Evolutionary conservation across 2,888 invertebrate genomes (phyloP).

Genomic region (Syritta pipiens): DNA sequence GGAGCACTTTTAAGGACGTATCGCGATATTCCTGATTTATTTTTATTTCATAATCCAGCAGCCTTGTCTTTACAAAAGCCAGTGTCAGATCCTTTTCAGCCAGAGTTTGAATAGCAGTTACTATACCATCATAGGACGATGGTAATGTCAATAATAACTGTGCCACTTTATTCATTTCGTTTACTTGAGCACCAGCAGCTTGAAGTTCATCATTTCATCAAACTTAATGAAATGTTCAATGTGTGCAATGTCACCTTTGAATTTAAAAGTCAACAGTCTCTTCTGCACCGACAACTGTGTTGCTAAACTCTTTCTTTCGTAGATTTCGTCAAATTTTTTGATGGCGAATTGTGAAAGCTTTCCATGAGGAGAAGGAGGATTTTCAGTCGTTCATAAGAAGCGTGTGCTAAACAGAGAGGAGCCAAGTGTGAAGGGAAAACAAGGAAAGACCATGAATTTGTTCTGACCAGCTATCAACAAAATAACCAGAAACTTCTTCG

Average conservation of each 20-base stretch:
- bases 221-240: conserved; percentile 68
- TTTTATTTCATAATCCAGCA: conserved; percentile 65
- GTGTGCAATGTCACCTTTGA: conserved; percentile 23
- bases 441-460: too few species aligned
- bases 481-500: too few species aligned
- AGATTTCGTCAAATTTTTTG: conserved; percentile 25
- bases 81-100: conserved; percentile 73
- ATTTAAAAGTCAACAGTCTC: conserved; percentile 21
- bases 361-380: too few species aligned
- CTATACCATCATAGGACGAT: conserved; percentile 73
- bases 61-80: conserved; percentile 74
- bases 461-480: too few species aligned
- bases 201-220: conserved; percentile 75
- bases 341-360: too few species aligned
- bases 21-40: conserved; percentile 56
- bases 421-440: too few species aligned
- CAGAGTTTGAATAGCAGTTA: conserved; percentile 76
- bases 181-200: conserved; percentile 74
- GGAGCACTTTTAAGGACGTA: conserved; percentile 71
- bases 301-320: conserved; percentile 32
- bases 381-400: too few species aligned
- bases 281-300: conserved; percentile 22
- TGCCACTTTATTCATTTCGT: conserved; percentile 75
- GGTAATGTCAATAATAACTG: conserved; percentile 76
- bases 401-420: too few species aligned